Evolutionary conservation across 1,140 invertebrate species (phyloP).

Genomic region (Reticulitermes speratus): DNA sequence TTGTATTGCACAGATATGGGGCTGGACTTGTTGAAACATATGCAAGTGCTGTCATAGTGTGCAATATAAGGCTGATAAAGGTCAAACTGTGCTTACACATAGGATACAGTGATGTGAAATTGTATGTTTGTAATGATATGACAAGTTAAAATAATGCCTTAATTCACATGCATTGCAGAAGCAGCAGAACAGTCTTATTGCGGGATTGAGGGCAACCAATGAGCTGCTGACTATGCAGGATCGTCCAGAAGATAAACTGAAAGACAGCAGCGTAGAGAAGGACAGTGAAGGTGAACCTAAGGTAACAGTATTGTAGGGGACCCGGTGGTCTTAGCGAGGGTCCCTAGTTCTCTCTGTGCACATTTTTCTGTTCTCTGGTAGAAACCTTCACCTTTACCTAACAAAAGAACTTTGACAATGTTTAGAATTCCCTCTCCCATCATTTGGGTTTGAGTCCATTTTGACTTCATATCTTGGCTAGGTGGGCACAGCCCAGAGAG

Average conservation of each 20-base stretch:
- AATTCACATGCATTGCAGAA: constrained; percentile 59
- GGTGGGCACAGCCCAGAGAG: too few species aligned
- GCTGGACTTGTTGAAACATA: too few species aligned
- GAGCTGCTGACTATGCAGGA: constrained; percentile 59
- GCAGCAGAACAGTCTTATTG: constrained; percentile 89
- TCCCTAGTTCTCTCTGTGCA: neutral
- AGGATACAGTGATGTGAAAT: too few species aligned
- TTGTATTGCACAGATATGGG: neutral
- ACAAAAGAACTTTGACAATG: too few species aligned
- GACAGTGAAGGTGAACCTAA: constrained; percentile 57
- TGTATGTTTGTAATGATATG: too few species aligned
- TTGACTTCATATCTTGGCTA: too few species aligned
- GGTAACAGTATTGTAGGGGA: constrained; percentile 39
- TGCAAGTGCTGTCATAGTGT: too few species aligned
- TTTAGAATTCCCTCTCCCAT: too few species aligned
- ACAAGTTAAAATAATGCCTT: too few species aligned
- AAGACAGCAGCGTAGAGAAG: constrained; percentile 51
- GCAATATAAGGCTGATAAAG: neutral
- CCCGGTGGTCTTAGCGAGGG: neutral
- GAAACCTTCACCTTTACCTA: too few species aligned
- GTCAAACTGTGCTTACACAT: neutral
- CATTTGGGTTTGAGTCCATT: too few species aligned
- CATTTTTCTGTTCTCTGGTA: neutral
- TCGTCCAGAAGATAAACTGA: constrained; percentile 58
- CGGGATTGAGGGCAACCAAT: constrained; percentile 89